A percentile compares a stretch with the other conserved stretches of the same genome.
Conservation (phyloP, 30 jellyfish, hydroid and myxozoan species). For the Aurelia coerulea region DNA sequence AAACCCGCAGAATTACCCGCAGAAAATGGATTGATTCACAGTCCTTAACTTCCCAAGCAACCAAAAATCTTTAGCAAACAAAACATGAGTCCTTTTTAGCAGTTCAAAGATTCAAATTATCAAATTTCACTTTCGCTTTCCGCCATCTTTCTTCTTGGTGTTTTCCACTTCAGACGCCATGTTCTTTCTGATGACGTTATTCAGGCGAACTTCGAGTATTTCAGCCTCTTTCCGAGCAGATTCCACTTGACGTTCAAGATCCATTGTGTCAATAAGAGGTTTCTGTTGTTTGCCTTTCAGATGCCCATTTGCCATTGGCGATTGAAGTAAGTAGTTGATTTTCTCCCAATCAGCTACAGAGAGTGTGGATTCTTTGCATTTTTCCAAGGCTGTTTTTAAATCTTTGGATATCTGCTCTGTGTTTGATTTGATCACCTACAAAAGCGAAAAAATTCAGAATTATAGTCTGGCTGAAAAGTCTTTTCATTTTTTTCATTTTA, state of each 20-base stretch:
- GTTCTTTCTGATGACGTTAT: slow-evolving; percentile 96
- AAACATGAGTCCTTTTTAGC: slow-evolving; percentile 7
- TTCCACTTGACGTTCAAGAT: slow-evolving; percentile 94
- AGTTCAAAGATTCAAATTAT: background rate
- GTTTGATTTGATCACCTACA: slow-evolving; percentile 87
- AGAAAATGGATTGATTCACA: background rate
- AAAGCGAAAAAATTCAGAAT: background rate
- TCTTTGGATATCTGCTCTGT: slow-evolving; percentile 98
- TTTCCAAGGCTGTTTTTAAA: slow-evolving; percentile 88
- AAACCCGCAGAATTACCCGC: too few species aligned
- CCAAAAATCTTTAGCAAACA: slow-evolving; percentile 49
- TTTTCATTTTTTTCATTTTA: too few species aligned
- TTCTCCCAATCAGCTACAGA: slow-evolving; percentile 94
- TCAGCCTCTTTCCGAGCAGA: slow-evolving; percentile 97
- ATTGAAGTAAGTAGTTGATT: slow-evolving; percentile 72
- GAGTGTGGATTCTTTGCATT: slow-evolving; percentile 85
- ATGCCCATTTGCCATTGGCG: slow-evolving; percentile 81
- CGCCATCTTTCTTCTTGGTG: slow-evolving; percentile 47
- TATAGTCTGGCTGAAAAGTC: background rate
- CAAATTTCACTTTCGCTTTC: slow-evolving; percentile 18
- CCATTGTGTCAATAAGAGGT: slow-evolving; percentile 80
- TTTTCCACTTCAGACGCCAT: slow-evolving; percentile 94
- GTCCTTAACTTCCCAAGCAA: slow-evolving; percentile 9
- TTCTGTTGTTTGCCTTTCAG: slow-evolving; percentile 77
- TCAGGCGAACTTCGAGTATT: slow-evolving; percentile 88